Conservation (phyloP, 2,888 invertebrate species). For the Drosophila paucipuncta region DNA sequence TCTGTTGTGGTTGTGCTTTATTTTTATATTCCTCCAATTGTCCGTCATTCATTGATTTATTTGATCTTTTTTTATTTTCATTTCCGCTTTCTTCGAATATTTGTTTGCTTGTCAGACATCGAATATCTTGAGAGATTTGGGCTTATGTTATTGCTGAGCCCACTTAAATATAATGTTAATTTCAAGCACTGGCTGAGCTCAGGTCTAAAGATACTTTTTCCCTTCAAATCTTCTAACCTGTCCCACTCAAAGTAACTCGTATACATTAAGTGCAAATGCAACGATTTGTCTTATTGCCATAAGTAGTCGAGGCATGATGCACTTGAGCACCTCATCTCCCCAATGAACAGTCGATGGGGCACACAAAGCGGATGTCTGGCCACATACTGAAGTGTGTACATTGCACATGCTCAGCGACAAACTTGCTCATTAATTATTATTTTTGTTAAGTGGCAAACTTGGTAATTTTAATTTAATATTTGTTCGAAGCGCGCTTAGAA, state of each 20-base stretch:
- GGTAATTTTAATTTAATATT: conserved; percentile 15
- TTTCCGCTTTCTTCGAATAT: conserved; percentile 5
- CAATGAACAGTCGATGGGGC: conserved; percentile 11
- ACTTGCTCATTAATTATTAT: conserved; percentile 17
- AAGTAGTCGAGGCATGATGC: not conserved
- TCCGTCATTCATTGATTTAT: conserved; percentile 68
- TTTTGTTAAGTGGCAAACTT: conserved; percentile 2
- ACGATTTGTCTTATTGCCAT: conserved; percentile 11
- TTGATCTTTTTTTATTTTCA: conserved; percentile 6
- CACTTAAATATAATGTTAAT: conserved; percentile 12
- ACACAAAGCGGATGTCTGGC: conserved; percentile 36
- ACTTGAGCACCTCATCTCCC: conserved; percentile 20
- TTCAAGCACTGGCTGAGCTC: conserved; percentile 10
- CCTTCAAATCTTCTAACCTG: not conserved
- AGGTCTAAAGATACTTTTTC: conserved; percentile 14
- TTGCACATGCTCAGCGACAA: not conserved
- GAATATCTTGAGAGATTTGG: not conserved
- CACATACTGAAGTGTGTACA: not conserved
- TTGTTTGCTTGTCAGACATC: not conserved
- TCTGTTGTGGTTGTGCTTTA: conserved; percentile 30
- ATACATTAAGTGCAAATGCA: not conserved
- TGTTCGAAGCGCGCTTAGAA: conserved; percentile 1
- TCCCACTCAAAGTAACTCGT: not conserved
- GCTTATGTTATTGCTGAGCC: conserved; percentile 4
- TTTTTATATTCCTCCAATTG: conserved; percentile 64